Conservation (phyloP, 2,888 invertebrate genomes). For the Aricia artaxerxes region DNA sequence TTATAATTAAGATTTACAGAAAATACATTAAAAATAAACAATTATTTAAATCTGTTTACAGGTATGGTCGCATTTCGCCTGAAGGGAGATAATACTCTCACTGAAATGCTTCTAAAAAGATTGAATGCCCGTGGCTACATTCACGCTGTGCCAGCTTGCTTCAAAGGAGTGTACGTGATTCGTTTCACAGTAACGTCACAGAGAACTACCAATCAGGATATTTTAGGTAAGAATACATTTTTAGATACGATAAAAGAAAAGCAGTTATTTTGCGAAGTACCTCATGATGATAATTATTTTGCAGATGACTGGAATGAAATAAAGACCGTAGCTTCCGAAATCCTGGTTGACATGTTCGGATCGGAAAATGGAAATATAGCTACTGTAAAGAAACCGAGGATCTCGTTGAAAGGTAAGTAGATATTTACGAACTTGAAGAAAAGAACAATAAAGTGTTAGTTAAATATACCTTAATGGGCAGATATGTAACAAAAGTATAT, state of each 20-base stretch:
- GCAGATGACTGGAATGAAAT: slow-evolving; percentile 93
- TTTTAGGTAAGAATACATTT: slow-evolving; percentile 66
- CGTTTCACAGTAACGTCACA: slow-evolving; percentile 96
- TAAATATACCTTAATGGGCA: too few relatives aligned
- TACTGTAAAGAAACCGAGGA: slow-evolving; percentile 80
- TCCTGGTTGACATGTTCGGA: slow-evolving; percentile 80
- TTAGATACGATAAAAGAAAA: neutral
- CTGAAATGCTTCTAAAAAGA: slow-evolving; percentile 92
- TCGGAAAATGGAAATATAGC: slow-evolving; percentile 81
- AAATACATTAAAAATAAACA: neutral
- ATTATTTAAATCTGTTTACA: slow-evolving; percentile 43
- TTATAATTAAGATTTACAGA: too few relatives aligned
- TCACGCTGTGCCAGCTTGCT: slow-evolving; percentile 96
- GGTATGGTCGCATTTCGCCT: slow-evolving; percentile 95
- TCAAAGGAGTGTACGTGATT: slow-evolving; percentile 94
- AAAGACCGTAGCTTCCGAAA: slow-evolving; percentile 85
- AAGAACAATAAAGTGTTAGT: too few relatives aligned
- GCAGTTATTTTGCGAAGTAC: neutral
- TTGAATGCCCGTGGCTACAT: slow-evolving; percentile 93
- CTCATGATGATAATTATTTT: slow-evolving; percentile 32
- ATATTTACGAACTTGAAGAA: slow-evolving; percentile 32
- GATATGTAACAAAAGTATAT: too few relatives aligned
- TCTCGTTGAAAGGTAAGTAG: slow-evolving; percentile 87
- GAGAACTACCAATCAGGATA: slow-evolving; percentile 88
- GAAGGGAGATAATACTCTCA: slow-evolving; percentile 90